Evolutionary conservation across 2,888 invertebrate species (phyloP).

Genomic region (Notodonta ziczac): DNA sequence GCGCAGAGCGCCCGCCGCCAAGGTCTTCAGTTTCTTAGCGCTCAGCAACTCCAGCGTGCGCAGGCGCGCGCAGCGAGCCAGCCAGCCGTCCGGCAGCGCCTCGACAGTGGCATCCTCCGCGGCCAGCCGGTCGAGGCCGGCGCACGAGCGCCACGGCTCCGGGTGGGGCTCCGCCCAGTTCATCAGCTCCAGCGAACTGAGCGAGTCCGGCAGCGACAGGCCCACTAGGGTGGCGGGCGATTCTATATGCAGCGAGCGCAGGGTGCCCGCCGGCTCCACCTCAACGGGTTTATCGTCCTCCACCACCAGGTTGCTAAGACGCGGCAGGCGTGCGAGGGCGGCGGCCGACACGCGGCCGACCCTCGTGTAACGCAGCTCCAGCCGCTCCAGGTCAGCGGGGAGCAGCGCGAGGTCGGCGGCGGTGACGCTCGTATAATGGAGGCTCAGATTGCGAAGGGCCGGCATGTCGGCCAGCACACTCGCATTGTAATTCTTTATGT

Average conservation of each 20-base stretch:
- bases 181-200: conserved; percentile 88
- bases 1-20: not conserved
- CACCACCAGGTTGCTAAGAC: conserved; percentile 90
- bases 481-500: not conserved
- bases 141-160: not conserved
- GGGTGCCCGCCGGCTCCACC: not conserved
- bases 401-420: not conserved
- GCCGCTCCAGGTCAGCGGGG: not conserved
- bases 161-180: conserved; percentile 82
- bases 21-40: not conserved
- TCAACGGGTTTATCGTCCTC: not conserved
- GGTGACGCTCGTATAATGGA: not conserved
- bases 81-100: conserved; percentile 1
- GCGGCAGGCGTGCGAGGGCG: conserved; percentile 16
- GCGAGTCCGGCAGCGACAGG: conserved; percentile 90
- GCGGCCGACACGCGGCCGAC: not conserved
- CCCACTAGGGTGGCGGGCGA: conserved; percentile 99
- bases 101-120: not conserved
- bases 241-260: conserved; percentile 87
- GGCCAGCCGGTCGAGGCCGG: not conserved
- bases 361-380: not conserved
- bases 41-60: not conserved
- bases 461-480: not conserved
- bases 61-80: not conserved
- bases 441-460: not conserved